phyloP scores from a whole-genome alignment of 2,113 vertebrate genomes.

The Fulmarus glacialis region DNA sequence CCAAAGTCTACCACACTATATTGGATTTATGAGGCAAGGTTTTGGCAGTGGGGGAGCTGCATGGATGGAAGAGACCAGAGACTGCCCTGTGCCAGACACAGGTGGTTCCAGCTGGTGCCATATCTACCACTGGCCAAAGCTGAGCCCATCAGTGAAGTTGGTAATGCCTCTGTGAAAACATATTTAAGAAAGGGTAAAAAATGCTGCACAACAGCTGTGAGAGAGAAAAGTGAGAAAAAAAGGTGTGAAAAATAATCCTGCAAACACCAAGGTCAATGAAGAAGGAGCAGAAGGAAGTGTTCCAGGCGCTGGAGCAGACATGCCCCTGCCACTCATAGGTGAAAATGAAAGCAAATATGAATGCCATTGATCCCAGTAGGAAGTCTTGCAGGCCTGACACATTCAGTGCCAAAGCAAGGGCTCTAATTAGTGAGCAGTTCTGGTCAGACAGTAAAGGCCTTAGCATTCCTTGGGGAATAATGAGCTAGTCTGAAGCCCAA shows the following conservation, averaged over 20 bases:
- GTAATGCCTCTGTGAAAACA: too few species aligned
- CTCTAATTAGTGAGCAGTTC: slow-evolving; percentile 78
- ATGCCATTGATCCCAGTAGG: slow-evolving; percentile 65
- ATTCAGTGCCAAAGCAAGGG: slow-evolving; percentile 72
- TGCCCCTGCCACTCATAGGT: background rate
- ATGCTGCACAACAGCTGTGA: background rate
- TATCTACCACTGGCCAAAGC: too few species aligned
- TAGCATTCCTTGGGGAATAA: slow-evolving; percentile 57
- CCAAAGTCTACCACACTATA: background rate
- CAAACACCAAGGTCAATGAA: background rate
- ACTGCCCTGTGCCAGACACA: too few species aligned
- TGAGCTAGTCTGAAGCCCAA: slow-evolving; percentile 71
- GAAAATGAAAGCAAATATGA: slow-evolving; percentile 48
- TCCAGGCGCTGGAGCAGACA: background rate
- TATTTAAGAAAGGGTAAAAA: too few species aligned
- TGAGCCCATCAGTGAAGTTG: too few species aligned
- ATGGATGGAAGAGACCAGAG: background rate
- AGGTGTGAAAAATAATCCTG: background rate
- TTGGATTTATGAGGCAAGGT: background rate
- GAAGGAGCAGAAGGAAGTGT: background rate
- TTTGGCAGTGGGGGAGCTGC: background rate
- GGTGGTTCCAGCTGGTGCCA: too few species aligned
- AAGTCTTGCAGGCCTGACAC: slow-evolving; percentile 69
- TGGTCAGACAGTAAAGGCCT: slow-evolving; percentile 61
- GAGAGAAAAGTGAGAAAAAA: background rate